Conservation (phyloP, 2,113 vertebrate species). For the Heloderma charlesbogerti region DNA sequence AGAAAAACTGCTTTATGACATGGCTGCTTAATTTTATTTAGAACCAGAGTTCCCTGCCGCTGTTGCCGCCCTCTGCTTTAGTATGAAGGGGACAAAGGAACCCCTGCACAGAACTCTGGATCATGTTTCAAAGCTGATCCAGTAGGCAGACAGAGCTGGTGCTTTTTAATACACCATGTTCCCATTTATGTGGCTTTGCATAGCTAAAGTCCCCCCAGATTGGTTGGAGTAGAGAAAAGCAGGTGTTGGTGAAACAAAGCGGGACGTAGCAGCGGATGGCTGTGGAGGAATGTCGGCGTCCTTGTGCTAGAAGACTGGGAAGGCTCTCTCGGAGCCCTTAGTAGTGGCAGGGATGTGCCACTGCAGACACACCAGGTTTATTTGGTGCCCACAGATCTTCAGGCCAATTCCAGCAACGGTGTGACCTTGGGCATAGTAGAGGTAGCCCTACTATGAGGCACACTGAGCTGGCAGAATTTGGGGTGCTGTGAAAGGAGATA, state of each 20-base stretch:
- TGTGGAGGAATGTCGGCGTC: not conserved
- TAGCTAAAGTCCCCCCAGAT: not conserved
- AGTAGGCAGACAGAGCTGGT: not conserved
- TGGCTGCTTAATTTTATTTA: constrained; percentile 14
- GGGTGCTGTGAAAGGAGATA: not conserved
- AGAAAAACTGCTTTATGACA: not conserved
- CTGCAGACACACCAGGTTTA: too few species aligned
- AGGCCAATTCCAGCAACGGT: too few species aligned
- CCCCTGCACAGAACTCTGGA: not conserved
- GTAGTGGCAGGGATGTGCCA: not conserved
- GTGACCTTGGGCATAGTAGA: too few species aligned
- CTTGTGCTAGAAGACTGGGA: not conserved
- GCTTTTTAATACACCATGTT: not conserved
- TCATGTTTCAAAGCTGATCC: constrained; percentile 17
- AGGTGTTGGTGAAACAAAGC: not conserved
- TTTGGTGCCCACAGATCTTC: not conserved
- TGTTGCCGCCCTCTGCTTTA: not conserved
- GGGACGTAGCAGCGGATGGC: too few species aligned
- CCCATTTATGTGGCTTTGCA: not conserved
- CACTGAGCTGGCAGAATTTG: not conserved
- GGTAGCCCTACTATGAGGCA: not conserved
- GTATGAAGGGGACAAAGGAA: not conserved
- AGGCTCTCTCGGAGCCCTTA: too few species aligned
- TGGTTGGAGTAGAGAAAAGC: not conserved
- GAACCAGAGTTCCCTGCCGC: not conserved